These are phyloP conservation scores for Phlogophora meticulosa DNA, from an alignment of 2,888 invertebrate genomes.

Conservation along the genomic window DNA sequence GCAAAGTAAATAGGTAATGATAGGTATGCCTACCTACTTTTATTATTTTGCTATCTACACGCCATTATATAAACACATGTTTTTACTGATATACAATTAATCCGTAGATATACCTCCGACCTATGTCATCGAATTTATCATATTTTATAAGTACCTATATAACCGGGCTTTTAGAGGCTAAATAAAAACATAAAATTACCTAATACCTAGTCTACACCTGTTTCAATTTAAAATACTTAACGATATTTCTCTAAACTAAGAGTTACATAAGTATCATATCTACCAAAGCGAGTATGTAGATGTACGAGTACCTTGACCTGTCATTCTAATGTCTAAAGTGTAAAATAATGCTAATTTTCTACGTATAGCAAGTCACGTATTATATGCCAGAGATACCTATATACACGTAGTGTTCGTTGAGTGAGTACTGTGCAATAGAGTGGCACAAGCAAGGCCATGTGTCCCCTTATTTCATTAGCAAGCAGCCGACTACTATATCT, in stretches of 20 bases:
- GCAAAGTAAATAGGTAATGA: conserved; percentile 4
- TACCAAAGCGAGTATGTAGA: neutral
- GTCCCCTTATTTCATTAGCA: conserved; percentile 71
- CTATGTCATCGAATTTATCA: conserved; percentile 12
- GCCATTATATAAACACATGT: conserved; percentile 11
- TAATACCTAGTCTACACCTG: neutral
- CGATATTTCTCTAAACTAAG: neutral
- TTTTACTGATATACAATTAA: conserved; percentile 15
- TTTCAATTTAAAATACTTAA: conserved; percentile 8
- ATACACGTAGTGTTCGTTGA: conserved; percentile 15
- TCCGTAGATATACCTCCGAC: neutral
- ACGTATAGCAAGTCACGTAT: conserved; percentile 18
- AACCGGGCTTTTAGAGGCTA: neutral
- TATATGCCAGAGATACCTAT: neutral
- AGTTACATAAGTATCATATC: conserved; percentile 16
- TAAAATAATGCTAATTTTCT: conserved; percentile 56
- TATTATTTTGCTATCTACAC: too few relatives aligned
- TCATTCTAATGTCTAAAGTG: conserved; percentile 25
- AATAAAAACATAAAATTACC: neutral
- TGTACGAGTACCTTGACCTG: conserved; percentile 59
- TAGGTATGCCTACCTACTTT: neutral
- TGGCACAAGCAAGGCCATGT: conserved; percentile 66
- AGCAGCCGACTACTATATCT: conserved; percentile 50
- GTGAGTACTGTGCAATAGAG: conserved; percentile 54
- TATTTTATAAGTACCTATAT: neutral